Conservation (phyloP, 1,140 invertebrate species). For the Drosophila orosa region DNA sequence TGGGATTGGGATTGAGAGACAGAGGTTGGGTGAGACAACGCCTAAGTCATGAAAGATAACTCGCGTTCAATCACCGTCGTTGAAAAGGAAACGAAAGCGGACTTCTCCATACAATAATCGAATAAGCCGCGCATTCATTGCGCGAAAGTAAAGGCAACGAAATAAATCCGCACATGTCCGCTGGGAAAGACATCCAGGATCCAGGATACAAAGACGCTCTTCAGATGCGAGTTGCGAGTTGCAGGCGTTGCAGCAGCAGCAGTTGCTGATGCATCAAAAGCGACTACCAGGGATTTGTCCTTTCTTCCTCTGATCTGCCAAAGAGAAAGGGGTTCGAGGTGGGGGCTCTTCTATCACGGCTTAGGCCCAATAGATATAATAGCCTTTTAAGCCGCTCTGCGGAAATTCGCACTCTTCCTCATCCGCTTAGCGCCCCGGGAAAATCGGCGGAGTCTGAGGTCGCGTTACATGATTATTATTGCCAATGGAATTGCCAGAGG, state of each 20-base stretch:
- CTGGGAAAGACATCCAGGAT: conserved; percentile 34
- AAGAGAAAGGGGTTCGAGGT: conserved; percentile 10
- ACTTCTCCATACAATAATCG: conserved; percentile 68
- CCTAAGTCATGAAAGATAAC: conserved; percentile 74
- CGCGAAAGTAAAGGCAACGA: conserved; percentile 55
- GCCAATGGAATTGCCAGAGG: conserved; percentile 53
- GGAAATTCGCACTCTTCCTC: conserved; percentile 55
- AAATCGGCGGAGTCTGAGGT: conserved; percentile 44
- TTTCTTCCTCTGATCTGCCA: conserved; percentile 35
- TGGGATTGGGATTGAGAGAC: conserved; percentile 58
- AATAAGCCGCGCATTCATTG: conserved; percentile 79
- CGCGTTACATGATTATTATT: conserved; percentile 71
- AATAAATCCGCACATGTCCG: conserved; percentile 78
- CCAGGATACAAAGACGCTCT: conserved; percentile 52
- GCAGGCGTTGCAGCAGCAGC: conserved; percentile 35
- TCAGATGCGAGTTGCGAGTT: conserved; percentile 41
- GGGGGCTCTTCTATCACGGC: conserved; percentile 45
- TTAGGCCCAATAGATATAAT: conserved; percentile 72
- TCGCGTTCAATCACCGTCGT: conserved; percentile 71
- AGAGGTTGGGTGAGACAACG: conserved; percentile 63
- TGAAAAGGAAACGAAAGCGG: conserved; percentile 76
- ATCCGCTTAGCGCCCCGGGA: conserved; percentile 61
- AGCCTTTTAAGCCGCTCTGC: conserved; percentile 61
- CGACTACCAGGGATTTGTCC: conserved; percentile 44
- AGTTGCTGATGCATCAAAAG: conserved; percentile 57